Evolutionary conservation across 2,113 vertebrate genomes (phyloP), one percentile per base, ranked within the genome.

Genomic region (Fregata magnificens): DNA sequence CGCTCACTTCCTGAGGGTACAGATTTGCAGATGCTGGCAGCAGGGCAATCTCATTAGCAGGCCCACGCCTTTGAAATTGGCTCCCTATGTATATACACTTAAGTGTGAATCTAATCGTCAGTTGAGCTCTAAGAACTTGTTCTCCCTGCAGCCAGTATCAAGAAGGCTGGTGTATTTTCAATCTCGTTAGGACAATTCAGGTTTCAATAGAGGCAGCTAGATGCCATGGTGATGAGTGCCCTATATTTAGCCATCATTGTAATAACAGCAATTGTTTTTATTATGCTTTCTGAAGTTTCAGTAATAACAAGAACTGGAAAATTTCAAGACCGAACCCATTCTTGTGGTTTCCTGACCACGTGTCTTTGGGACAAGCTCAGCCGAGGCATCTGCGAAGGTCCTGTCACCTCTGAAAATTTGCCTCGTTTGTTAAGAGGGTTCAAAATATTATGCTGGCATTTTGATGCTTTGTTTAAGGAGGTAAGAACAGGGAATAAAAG

Each of bases 41-140:
- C 76, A 44, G 95, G 88, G 93, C 92, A 86, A 67, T 88, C 95
- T 97, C 92, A 97, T 97, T 97, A 96, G 96, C 95, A 47, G 59
- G 63, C 92, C 90, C 80, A 78, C 3, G 44, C 88, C 96, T 97
- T 97, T 94, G 93, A 92, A 96, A 95, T 81, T 93, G 95, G 55
- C 86, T 97, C 88, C 79, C 93, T 74, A 40, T 18, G 67, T 63
- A 67, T 19, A 24, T 32, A 40, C 58, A 74, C 82, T 88, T 20
- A 32, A 88, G 92, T 93, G 94, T 92, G 92, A 96, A 93, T 95
- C 76, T 85, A 73, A 90, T 83, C 67, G 93, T 66, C 80, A 38
- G 82, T 6, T 20, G n/a, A 94, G 80, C 94, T 44, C 67, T 20
- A 47, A 76, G 87, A 94, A 32, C 52, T 53, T 78, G 20, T 76